These are phyloP conservation scores for Holacanthella duospinosa DNA, from an alignment of 2,888 invertebrate species.

Conservation along the genomic window DNA sequence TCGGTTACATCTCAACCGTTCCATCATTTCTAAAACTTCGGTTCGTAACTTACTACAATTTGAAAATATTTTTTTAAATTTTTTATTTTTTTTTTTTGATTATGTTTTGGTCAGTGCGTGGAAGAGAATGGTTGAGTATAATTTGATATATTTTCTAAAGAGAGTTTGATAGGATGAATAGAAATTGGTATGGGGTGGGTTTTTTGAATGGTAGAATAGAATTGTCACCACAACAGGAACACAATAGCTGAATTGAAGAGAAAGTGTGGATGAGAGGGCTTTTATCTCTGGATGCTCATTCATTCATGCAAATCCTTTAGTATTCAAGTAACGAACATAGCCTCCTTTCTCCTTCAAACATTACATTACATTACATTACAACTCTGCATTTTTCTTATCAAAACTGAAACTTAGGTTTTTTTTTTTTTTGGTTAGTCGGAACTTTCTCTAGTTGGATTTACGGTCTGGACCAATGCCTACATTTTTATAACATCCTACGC, in stretches of 20 bases:
- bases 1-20: constrained; percentile 18
- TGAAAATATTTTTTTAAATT: too few species aligned
- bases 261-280: too few species aligned
- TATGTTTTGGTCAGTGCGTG: too few species aligned
- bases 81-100: too few species aligned
- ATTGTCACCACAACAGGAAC: constrained; percentile 1
- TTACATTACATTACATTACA: constrained; percentile 7
- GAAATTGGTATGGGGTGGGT: not conserved
- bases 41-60: not conserved
- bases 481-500: constrained; percentile 5
- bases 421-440: not conserved
- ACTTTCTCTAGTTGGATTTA: constrained; percentile 1
- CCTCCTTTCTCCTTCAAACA: not conserved
- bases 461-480: constrained; percentile 4
- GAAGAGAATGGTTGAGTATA: not conserved
- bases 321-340: constrained; percentile 8
- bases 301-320: constrained; percentile 12
- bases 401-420: not conserved
- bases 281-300: constrained; percentile 9
- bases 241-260: not conserved
- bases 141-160: not conserved
- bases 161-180: not conserved
- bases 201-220: not conserved
- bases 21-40: not conserved
- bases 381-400: constrained; percentile 11